These are phyloP conservation scores for Halocaridina rubra DNA, from an alignment of 2,888 invertebrate species.

Conservation along the genomic window DNA sequence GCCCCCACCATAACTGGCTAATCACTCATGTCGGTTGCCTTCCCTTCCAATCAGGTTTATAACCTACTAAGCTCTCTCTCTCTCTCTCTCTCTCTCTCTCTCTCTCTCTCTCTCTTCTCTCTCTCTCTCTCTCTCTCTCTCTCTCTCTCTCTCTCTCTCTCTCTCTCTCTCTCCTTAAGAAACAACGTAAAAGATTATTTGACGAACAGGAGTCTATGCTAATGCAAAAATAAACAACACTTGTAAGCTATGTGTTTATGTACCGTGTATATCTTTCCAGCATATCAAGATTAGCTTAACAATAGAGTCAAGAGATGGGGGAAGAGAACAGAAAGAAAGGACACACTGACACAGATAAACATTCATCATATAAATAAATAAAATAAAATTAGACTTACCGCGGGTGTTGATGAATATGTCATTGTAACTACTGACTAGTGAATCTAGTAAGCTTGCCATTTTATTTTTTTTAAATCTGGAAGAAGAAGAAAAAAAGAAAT, in stretches of 20 bases:
- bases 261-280: not conserved
- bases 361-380: not conserved
- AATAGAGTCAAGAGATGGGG: not conserved
- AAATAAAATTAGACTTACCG: not conserved
- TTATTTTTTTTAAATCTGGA: not conserved
- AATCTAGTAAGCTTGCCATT: slow-evolving; percentile 16
- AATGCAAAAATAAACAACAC: too few relatives aligned
- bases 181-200: not conserved
- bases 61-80: too few relatives aligned
- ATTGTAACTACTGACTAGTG: slow-evolving; percentile 17
- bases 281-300: not conserved
- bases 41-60: too few relatives aligned
- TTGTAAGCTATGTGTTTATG: not conserved
- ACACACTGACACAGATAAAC: not conserved
- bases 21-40: too few relatives aligned
- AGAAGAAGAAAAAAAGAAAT: not conserved
- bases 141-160: slow-evolving; percentile 18
- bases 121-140: slow-evolving; percentile 27
- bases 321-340: not conserved
- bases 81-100: too few relatives aligned
- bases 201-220: too few relatives aligned
- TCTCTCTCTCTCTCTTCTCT: too few relatives aligned
- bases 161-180: not conserved
- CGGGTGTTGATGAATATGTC: slow-evolving; percentile 22
- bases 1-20: too few relatives aligned